Conservation (phyloP, 2,888 invertebrate genomes). For the Pseudococcus jackbeardsleyi region DNA sequence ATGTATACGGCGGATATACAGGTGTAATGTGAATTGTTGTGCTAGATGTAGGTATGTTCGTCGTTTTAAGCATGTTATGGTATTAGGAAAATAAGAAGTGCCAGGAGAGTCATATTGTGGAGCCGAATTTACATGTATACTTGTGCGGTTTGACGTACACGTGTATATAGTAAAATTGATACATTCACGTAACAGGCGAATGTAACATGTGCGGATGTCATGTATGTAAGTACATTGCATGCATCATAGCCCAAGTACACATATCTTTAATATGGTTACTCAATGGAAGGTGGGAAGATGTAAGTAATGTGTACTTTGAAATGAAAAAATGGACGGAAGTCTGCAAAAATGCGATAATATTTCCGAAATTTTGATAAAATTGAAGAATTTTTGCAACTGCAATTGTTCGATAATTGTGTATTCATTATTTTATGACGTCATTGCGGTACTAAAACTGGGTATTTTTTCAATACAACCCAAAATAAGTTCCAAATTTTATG, state of each 20-base stretch:
- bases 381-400: too few species aligned
- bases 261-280: too few species aligned
- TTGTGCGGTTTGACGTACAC: not conserved
- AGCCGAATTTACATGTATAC: not conserved
- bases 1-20: not conserved
- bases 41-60: slow-evolving; percentile 13
- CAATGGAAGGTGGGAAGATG: too few species aligned
- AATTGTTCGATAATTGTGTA: too few species aligned
- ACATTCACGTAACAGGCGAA: slow-evolving; percentile 31
- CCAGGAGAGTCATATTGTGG: not conserved
- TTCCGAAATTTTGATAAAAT: too few species aligned
- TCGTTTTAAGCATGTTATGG: slow-evolving; percentile 12
- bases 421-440: too few species aligned
- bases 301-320: too few species aligned
- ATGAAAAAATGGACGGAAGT: too few species aligned
- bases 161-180: slow-evolving; percentile 37
- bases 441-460: too few species aligned
- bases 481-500: too few species aligned
- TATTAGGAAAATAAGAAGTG: not conserved
- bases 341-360: not conserved
- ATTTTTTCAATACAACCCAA: too few species aligned
- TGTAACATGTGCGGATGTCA: not conserved
- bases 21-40: not conserved
- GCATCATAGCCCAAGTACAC: not conserved
- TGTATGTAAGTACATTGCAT: not conserved